Base-by-base conservation (phyloP, 2,797 vertebrate genomes). In the Nyctibius grandis region DNA sequence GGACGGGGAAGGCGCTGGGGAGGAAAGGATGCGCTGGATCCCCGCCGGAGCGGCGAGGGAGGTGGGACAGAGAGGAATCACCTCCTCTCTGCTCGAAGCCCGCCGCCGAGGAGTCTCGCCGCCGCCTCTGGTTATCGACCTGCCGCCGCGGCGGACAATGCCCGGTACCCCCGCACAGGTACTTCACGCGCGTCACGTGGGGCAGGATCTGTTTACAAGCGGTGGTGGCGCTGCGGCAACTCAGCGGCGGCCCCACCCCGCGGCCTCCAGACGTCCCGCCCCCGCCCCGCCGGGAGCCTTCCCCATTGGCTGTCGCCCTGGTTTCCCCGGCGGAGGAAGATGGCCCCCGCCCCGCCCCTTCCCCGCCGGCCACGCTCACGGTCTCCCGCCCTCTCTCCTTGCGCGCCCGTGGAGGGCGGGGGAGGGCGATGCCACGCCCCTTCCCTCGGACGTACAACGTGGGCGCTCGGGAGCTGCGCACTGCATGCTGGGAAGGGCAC, bases 171-270 rank as follows among this genome's bases (percentile, higher is more conserved):
- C 48, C 73, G n/a, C 65, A 33, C 89, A 92, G 59, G 53, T 85
- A 94, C 76, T 45, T 28, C 22, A 6, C 50, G 33, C 72, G 18
- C 79, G 88, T 97, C 96, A 99, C 98, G 98, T 87, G 96, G 85
- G 85, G 47, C 97, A 80, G 96, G 97, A 96, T 98, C 97, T 99
- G 99, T 99, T 99, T 99, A 99, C 99, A 99, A 98, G 98, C 98
- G 95, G 93, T 82, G 28, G 48, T 4, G 65, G 88, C 92, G 74
- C 93, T 92, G 92, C 96, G 31, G 95, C 85, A 78, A 93, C 79
- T 64, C 72, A 17, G 31, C 9, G 18, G 45, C 9, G 51, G 6
- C 74, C 76, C 86, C 91, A 67, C 47, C 95, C 92, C 72, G 60
- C 47, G 15, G 64, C 64, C 69, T 26, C 45, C n/a, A 9, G 26